phyloP scores from a whole-genome alignment of 64 coral and sea anemone genomes.

The Platygyra sinensis region DNA sequence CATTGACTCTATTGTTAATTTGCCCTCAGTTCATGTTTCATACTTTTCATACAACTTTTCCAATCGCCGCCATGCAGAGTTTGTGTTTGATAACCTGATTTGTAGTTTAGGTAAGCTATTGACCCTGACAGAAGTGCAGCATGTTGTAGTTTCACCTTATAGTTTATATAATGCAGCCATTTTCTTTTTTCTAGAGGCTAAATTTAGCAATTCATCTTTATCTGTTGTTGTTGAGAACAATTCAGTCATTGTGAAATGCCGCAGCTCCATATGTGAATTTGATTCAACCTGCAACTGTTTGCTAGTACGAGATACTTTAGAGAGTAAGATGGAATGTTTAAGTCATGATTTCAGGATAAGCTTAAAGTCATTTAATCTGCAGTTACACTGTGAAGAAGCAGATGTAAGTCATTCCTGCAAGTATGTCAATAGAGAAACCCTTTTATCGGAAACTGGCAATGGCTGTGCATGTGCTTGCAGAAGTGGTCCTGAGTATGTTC shows the following conservation, averaged over 20 bases:
- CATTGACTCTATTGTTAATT: neutral
- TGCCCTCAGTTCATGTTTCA: neutral
- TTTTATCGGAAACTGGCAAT: neutral
- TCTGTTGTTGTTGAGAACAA: neutral
- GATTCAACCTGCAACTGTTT: neutral
- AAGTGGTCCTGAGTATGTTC: neutral
- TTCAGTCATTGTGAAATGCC: neutral
- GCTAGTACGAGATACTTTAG: neutral
- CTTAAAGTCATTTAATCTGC: neutral
- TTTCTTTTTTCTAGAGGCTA: neutral
- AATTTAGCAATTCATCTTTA: neutral
- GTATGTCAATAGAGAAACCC: neutral
- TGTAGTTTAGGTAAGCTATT: neutral
- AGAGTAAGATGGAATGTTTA: neutral
- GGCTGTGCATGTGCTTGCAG: neutral
- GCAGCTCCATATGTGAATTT: neutral
- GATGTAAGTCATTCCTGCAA: neutral
- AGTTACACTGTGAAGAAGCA: neutral
- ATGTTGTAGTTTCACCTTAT: neutral
- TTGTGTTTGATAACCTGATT: neutral
- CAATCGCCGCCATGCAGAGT: neutral
- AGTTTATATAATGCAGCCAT: neutral
- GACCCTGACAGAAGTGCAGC: neutral
- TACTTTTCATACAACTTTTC: neutral
- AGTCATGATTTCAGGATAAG: neutral